A percentile compares a stretch with the other conserved stretches of the same genome.
These are phyloP conservation scores for Chrysemys picta DNA, from an alignment of 2,113 vertebrate species.

Conservation along the genomic window DNA sequence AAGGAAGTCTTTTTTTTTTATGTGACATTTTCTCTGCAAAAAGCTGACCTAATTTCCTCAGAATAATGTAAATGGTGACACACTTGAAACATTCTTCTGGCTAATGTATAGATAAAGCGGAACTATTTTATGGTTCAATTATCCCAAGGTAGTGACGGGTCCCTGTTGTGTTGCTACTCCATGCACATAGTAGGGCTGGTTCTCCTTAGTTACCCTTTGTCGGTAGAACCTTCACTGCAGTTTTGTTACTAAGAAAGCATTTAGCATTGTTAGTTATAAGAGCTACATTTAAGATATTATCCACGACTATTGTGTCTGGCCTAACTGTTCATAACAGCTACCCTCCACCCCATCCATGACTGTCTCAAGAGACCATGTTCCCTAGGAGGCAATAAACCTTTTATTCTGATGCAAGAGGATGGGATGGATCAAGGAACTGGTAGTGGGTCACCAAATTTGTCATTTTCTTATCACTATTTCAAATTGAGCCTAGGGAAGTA, in stretches of 20 bases:
- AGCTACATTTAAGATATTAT: constrained; percentile 9
- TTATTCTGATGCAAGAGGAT: background rate
- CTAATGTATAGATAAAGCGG: constrained; percentile 77
- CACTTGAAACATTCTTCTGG: constrained; percentile 68
- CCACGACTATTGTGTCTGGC: background rate
- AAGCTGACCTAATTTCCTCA: constrained; percentile 81
- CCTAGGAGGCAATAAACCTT: background rate
- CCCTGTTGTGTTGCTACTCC: constrained; percentile 64
- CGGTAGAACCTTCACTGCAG: constrained; percentile 22
- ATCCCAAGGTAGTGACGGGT: constrained; percentile 46
- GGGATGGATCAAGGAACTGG: background rate
- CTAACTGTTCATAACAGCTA: background rate
- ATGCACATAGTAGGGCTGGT: background rate
- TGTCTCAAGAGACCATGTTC: background rate
- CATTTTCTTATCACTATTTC: background rate
- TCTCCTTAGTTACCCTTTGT: constrained; percentile 33
- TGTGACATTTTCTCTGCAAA: constrained; percentile 78
- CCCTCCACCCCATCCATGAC: background rate
- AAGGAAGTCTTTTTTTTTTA: constrained; percentile 50
- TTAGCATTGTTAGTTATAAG: constrained; percentile 12
- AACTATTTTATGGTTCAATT: constrained; percentile 78
- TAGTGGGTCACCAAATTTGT: background rate
- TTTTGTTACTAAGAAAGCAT: constrained; percentile 16
- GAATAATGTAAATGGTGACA: constrained; percentile 75
- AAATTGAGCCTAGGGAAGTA: background rate